Evolutionary conservation across 2,797 vertebrate species (phyloP).

Genomic region (Myotis findleyi): DNA sequence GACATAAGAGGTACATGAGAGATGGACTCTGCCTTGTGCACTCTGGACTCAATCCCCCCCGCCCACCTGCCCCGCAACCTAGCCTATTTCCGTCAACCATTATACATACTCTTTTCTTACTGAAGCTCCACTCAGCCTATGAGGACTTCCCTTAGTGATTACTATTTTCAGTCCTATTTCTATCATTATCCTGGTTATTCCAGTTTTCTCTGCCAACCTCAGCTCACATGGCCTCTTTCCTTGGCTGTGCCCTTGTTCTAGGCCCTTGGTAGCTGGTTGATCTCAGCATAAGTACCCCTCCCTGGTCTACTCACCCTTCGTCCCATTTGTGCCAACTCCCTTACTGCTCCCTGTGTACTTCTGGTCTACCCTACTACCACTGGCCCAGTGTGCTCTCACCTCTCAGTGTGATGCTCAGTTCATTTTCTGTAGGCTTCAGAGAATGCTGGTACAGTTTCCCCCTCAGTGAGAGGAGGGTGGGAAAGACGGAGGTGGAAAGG

Average conservation of each 20-base stretch:
- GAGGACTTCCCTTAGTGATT: not conserved
- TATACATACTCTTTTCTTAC: not conserved
- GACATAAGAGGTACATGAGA: not conserved
- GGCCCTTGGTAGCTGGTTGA: not conserved
- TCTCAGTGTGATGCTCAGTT: not conserved
- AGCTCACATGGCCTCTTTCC: not conserved
- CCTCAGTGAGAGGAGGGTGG: not conserved
- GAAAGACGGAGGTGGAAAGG: not conserved
- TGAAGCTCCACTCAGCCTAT: not conserved
- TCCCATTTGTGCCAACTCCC: not conserved
- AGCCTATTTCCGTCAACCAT: not conserved
- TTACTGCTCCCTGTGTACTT: not conserved
- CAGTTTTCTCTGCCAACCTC: not conserved
- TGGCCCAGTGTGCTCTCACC: not conserved
- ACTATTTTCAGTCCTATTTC: not conserved
- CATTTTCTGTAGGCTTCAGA: not conserved
- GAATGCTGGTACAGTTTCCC: not conserved
- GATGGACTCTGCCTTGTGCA: not conserved
- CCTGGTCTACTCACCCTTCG: not conserved
- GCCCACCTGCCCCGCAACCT: no score
- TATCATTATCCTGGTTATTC: not conserved
- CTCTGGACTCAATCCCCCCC: not conserved
- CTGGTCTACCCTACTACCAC: not conserved
- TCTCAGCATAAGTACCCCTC: not conserved
- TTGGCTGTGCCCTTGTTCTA: not conserved